Percentiles rank a stretch among this genome's conserved stretches.
phyloP scores from a whole-genome alignment of 2,888 invertebrate genomes.

The Drosophila nr. perissopoda region DNA sequence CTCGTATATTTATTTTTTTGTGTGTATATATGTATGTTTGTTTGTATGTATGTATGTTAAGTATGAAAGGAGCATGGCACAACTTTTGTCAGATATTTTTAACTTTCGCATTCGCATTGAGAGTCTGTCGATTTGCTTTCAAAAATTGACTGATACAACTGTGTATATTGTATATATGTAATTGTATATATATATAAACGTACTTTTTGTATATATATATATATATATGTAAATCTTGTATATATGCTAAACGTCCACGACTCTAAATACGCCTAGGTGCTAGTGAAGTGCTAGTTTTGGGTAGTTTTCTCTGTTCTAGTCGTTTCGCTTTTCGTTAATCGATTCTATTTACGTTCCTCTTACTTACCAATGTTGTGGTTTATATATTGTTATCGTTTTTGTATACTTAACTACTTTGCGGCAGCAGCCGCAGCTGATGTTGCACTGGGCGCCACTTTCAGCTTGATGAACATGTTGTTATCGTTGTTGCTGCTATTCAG shows the following conservation, averaged over 20 bases:
- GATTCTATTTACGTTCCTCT: slow-evolving; percentile 16
- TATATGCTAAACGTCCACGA: slow-evolving; percentile 65
- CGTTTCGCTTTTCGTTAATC: slow-evolving; percentile 30
- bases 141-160: slow-evolving; percentile 75
- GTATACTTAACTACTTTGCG: slow-evolving; percentile 56
- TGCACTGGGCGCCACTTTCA: slow-evolving; percentile 81
- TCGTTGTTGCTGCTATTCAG: slow-evolving; percentile 80
- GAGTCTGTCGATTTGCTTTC: slow-evolving; percentile 67
- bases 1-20: slow-evolving; percentile 3
- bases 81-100: slow-evolving; percentile 51
- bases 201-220: slow-evolving; percentile 45
- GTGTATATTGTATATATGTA: slow-evolving; percentile 57
- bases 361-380: slow-evolving; percentile 45
- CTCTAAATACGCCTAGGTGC: slow-evolving; percentile 62
- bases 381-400: slow-evolving; percentile 24
- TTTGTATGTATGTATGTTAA: slow-evolving; percentile 13
- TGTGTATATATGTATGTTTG: slow-evolving; percentile 1
- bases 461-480: slow-evolving; percentile 83
- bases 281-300: slow-evolving; percentile 66
- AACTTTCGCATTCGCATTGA: slow-evolving; percentile 29
- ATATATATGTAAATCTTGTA: slow-evolving; percentile 60
- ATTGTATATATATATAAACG: slow-evolving; percentile 41
- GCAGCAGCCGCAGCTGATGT: slow-evolving; percentile 70
- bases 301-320: slow-evolving; percentile 44
- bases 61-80: slow-evolving; percentile 69